A percentile compares a stretch with the other conserved stretches of the same genome.
Conservation (phyloP, 2,113 vertebrate genomes). For the Pampusana beccarii region DNA sequence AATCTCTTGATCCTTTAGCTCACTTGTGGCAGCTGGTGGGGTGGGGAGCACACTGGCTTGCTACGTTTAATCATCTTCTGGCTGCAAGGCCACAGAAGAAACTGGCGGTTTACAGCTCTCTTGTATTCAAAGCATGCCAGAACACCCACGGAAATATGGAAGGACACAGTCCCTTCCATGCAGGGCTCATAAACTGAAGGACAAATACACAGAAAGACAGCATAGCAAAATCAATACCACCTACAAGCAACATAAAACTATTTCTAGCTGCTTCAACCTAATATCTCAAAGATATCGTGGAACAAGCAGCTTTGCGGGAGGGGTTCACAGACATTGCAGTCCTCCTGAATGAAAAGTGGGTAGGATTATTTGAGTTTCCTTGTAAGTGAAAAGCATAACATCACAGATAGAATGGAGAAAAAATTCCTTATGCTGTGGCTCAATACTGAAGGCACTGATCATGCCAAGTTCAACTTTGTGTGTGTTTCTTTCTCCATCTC, state of each 20-base stretch:
- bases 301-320: background rate
- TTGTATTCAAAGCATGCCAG: background rate
- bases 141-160: background rate
- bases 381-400: background rate
- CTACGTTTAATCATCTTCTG: background rate
- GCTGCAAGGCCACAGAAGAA: background rate
- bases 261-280: background rate
- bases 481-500: background rate
- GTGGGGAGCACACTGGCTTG: background rate
- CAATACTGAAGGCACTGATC: background rate
- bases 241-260: background rate
- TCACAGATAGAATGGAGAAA: background rate
- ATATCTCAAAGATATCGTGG: background rate
- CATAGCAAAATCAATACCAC: conserved; percentile 18
- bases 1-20: background rate
- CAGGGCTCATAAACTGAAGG: conserved; percentile 7
- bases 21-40: background rate
- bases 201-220: conserved; percentile 1
- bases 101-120: background rate
- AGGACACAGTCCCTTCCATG: background rate
- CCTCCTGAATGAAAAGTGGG: background rate
- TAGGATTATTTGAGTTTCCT: background rate
- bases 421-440: background rate
- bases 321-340: background rate
- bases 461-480: background rate